Percentiles rank a stretch among this genome's conserved stretches.
Conservation (phyloP, 2,797 vertebrate genomes). For the Phrynocephalus vlangalii region DNA sequence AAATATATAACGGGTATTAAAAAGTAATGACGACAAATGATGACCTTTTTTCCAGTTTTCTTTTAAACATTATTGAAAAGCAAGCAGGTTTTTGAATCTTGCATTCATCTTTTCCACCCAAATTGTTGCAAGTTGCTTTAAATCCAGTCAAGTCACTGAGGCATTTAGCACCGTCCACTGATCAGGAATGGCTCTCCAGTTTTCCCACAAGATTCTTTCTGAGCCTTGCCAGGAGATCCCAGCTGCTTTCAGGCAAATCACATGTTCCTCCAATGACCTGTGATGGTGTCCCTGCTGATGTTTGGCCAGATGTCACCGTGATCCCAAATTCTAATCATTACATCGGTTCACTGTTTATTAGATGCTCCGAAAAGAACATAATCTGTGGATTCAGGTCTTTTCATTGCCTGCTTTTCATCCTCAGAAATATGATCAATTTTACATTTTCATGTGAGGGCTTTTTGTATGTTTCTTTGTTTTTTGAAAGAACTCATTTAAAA, state of each 20-base stretch:
- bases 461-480: no score
- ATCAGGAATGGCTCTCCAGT: not conserved
- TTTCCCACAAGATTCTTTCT: not conserved
- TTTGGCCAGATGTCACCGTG: slow-evolving; percentile 10
- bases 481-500: not conserved
- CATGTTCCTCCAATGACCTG: not conserved
- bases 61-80: not conserved
- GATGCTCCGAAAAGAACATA: not conserved
- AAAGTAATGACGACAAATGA: not conserved
- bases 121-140: not conserved
- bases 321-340: not conserved
- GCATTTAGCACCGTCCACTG: not conserved
- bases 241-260: not conserved
- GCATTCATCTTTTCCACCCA: slow-evolving; percentile 4
- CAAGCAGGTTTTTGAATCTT: not conserved
- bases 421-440: not conserved
- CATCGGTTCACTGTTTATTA: slow-evolving; percentile 1
- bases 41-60: not conserved
- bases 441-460: not conserved
- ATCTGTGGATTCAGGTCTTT: not conserved
- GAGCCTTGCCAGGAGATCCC: not conserved
- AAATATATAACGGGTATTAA: not conserved
- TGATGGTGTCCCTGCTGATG: not conserved
- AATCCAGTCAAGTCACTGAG: not conserved
- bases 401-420: not conserved